Base-by-base conservation (phyloP, 1,140 invertebrate species). In the Cecropterus lyciades region DNA sequence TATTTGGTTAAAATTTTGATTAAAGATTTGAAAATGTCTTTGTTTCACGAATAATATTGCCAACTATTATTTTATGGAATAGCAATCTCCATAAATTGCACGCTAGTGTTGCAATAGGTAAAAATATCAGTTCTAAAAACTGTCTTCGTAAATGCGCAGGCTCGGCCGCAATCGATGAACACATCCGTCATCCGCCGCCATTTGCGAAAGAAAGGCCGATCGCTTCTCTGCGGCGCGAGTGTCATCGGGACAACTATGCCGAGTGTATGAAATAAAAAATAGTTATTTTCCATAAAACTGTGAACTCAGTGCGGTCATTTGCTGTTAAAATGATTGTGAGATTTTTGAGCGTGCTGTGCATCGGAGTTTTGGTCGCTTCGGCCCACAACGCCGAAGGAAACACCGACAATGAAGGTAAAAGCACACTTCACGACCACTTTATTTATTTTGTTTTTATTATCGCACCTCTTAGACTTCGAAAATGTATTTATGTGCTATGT, bases 151-250 rank as follows among this genome's bases (percentile, higher is more conserved):
- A 87, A 82, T 70, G 77, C 70, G 62, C 77, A 77, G 69, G 73
- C 79, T 77, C 73, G 81, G 82, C 75, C 77, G 76, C 79, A 91
- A 91, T 91, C 89, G 89, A 91, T 91, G 89, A 91, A 79, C 79
- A 87, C 78, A 89, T 89, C 88, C 87, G 89, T 91, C 89, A 89
- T 85, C 69, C 85, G 85, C 85, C 88, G 88, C 89, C 89, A 91
- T 91, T 89, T 90, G 86, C 89, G 85, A 88, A 83, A 80, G 85
- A 85, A 87, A 82, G 80, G 81, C 76, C 75, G 86, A 86, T 84
- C 82, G 87, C 79, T 87, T 80, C 80, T 85, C 70, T 70, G 83
- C 77, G 77, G 84, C 87, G 87, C 82, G 75, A 89, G 86, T 91
- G 89, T 85, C 84, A 83, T 82, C 74, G 71, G 83, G 77, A 82